phyloP scores from a whole-genome alignment of 2,113 vertebrate species.

The Antennarius striatus region DNA sequence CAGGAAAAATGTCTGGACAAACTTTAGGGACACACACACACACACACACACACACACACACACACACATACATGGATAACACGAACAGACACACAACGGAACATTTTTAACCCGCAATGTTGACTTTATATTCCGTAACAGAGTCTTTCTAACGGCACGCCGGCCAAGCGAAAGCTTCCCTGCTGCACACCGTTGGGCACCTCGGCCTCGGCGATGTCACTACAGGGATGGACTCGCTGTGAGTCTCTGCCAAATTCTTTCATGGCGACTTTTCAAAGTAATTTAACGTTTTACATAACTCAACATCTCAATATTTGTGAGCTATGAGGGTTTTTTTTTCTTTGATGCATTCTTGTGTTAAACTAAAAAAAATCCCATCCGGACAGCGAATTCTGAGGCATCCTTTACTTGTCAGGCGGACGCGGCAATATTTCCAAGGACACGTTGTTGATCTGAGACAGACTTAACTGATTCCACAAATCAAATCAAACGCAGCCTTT shows the following conservation, averaged over 20 bases:
- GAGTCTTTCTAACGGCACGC: slow-evolving; percentile 42
- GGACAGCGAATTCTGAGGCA: no score
- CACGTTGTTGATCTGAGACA: no score
- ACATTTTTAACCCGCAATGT: slow-evolving; percentile 76
- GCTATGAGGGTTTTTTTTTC: no score
- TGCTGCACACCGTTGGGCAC: slow-evolving; percentile 29
- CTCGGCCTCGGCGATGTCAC: slow-evolving; percentile 44
- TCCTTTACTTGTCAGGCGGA: no score
- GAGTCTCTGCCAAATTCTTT: slow-evolving; percentile 3
- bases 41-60: slow-evolving; percentile 44
- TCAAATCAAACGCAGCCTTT: no score
- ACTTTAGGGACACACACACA: no score
- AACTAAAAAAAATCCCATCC: no score
- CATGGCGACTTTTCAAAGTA: slow-evolving; percentile 5
- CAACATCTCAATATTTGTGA: neutral
- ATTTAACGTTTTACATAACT: no score
- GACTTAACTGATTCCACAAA: no score
- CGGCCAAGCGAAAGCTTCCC: slow-evolving; percentile 63
- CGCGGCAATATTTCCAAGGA: no score
- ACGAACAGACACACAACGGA: slow-evolving; percentile 51
- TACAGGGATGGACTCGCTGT: slow-evolving; percentile 16
- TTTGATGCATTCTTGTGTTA: no score
- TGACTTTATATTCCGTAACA: slow-evolving; percentile 75
- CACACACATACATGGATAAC: slow-evolving; percentile 14
- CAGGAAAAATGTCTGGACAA: slow-evolving; percentile 72